These are phyloP conservation scores for Accipiter virgatus DNA, from an alignment of 2,113 vertebrate genomes.

Conservation along the genomic window DNA sequence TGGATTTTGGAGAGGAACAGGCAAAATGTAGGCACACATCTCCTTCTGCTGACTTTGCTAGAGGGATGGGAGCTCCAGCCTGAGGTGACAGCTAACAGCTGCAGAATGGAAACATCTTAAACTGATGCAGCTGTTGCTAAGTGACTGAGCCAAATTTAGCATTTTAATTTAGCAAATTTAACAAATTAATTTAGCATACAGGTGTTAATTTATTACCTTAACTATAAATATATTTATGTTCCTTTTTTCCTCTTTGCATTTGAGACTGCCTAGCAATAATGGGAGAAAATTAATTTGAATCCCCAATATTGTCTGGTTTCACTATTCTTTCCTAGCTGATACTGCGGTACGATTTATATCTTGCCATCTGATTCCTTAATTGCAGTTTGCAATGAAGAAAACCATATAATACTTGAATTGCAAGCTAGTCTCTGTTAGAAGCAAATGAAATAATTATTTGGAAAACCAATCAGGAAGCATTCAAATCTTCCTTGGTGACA, in stretches of 20 bases:
- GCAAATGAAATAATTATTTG: conserved; percentile 8
- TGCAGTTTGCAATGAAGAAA: background rate
- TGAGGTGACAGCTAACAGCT: conserved; percentile 10
- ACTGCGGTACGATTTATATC: background rate
- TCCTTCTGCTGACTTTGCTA: background rate
- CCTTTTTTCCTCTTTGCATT: background rate
- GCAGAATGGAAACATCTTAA: background rate
- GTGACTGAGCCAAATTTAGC: conserved; percentile 27
- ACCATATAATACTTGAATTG: background rate
- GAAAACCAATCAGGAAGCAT: conserved; percentile 37
- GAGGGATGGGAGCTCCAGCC: background rate
- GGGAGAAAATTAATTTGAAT: background rate
- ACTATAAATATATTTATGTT: background rate
- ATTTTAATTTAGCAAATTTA: conserved; percentile 13
- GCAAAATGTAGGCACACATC: background rate
- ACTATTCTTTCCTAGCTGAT: background rate
- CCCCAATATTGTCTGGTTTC: background rate
- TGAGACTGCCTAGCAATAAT: background rate
- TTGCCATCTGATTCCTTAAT: background rate
- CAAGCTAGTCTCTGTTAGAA: background rate
- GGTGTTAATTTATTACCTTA: conserved; percentile 7
- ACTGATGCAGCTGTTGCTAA: conserved; percentile 52
- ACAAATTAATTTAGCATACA: background rate
- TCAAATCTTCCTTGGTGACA: background rate
- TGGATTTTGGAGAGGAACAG: background rate